Evolutionary conservation across 1,140 invertebrate species (phyloP).

Genomic region (Lepidurus arcticus): DNA sequence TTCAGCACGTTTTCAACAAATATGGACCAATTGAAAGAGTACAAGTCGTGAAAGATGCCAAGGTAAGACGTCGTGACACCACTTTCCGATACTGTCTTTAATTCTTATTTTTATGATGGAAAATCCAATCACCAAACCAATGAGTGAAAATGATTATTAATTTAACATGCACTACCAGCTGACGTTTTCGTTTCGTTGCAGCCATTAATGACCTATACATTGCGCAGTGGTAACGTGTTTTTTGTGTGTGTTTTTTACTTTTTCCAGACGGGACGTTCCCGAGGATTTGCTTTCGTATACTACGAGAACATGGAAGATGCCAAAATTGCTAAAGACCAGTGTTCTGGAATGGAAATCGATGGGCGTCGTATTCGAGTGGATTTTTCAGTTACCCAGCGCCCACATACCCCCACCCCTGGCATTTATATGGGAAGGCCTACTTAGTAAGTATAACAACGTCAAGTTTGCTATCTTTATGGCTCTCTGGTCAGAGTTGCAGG

Average conservation of each 20-base stretch:
- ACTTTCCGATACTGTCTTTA: background rate
- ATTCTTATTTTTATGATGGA: slow-evolving; percentile 36
- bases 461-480: background rate
- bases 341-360: slow-evolving; percentile 89
- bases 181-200: background rate
- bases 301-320: slow-evolving; percentile 85
- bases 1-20: slow-evolving; percentile 88
- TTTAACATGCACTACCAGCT: slow-evolving; percentile 23
- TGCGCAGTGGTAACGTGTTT: background rate
- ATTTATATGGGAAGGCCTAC: slow-evolving; percentile 96
- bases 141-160: slow-evolving; percentile 14
- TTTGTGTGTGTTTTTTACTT: background rate
- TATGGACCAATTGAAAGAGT: slow-evolving; percentile 87
- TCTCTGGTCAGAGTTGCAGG: background rate
- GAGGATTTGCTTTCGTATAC: slow-evolving; percentile 97
- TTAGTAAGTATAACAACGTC: slow-evolving; percentile 48
- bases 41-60: slow-evolving; percentile 92
- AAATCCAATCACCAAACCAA: slow-evolving; percentile 32
- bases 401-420: slow-evolving; percentile 95
- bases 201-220: background rate
- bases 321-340: slow-evolving; percentile 86
- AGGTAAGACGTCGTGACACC: slow-evolving; percentile 55
- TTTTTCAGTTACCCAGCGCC: slow-evolving; percentile 93
- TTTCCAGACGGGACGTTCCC: slow-evolving; percentile 73
- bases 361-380: slow-evolving; percentile 88